Evolutionary conservation across 2,797 vertebrate genomes (phyloP).

Genomic region (Smutsia gigantea): DNA sequence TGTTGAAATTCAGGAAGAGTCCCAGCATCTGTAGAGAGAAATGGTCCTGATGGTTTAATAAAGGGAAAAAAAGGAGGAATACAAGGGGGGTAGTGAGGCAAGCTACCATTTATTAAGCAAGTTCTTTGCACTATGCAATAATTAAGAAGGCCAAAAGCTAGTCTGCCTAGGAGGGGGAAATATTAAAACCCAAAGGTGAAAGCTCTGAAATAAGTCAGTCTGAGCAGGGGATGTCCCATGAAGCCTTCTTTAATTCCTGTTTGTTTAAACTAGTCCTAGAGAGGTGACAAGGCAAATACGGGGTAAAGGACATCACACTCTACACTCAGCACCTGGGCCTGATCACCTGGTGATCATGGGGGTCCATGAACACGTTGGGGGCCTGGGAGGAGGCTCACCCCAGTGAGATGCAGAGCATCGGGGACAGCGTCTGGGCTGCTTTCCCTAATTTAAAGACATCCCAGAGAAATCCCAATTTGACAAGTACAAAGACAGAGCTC

Average conservation of each 20-base stretch:
- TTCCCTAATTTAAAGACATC: neutral
- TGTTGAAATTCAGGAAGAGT: neutral
- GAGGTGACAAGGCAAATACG: neutral
- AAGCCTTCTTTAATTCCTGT: neutral
- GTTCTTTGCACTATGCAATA: neutral
- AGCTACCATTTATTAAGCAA: neutral
- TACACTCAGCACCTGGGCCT: neutral
- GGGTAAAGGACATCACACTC: neutral
- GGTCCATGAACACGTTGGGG: rapidly evolving
- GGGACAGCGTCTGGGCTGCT: rapidly evolving
- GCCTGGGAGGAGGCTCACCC: neutral
- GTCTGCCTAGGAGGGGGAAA: neutral
- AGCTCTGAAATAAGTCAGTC: neutral
- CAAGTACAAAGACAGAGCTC: neutral
- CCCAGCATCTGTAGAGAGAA: neutral
- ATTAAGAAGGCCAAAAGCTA: neutral
- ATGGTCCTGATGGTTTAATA: neutral
- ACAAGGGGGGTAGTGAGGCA: too few species aligned
- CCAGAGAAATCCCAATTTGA: neutral
- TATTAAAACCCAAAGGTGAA: neutral
- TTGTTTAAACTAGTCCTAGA: neutral
- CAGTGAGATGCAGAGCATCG: rapidly evolving
- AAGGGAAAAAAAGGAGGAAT: neutral
- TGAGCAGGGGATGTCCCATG: neutral
- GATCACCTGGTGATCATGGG: neutral